Conservation (phyloP, 1,140 invertebrate genomes). For the Neotoxoptera formosana region DNA sequence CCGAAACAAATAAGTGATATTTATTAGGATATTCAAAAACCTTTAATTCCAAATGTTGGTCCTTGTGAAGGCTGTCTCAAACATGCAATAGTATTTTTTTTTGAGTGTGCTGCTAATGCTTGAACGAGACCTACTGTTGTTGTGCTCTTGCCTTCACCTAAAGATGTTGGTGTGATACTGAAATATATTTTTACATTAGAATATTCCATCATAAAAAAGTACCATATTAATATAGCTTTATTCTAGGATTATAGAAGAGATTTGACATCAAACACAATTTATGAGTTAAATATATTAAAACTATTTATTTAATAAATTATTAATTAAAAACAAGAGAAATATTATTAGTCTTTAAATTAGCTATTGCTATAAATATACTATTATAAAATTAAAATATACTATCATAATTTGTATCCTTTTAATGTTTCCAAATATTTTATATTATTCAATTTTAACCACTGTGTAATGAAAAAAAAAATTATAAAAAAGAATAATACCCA, state of each 20-base stretch:
- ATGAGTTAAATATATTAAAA: slow-evolving; percentile 12
- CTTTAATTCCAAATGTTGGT: slow-evolving; percentile 98
- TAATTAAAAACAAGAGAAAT: neutral
- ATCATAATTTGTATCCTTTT: neutral
- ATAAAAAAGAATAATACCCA: neutral
- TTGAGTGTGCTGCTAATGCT: slow-evolving; percentile 84
- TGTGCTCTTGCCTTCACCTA: slow-evolving; percentile 98
- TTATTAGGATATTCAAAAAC: slow-evolving; percentile 62
- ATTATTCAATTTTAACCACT: neutral
- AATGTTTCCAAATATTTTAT: neutral
- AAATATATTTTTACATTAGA: neutral
- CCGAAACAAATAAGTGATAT: neutral
- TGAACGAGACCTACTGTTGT: slow-evolving; percentile 94
- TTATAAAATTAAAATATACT: neutral
- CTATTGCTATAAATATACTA: neutral
- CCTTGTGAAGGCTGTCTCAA: slow-evolving; percentile 98
- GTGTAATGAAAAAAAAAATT: too few relatives aligned
- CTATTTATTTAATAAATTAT: neutral
- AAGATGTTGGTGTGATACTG: slow-evolving; percentile 91
- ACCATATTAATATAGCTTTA: neutral
- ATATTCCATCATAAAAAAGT: neutral
- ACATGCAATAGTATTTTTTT: slow-evolving; percentile 91
- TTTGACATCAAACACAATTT: neutral
- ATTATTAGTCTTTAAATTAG: neutral
- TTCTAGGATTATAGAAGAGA: neutral